Evolutionary conservation across 2,113 vertebrate species (phyloP).

Genomic region (Glaucomys volans): DNA sequence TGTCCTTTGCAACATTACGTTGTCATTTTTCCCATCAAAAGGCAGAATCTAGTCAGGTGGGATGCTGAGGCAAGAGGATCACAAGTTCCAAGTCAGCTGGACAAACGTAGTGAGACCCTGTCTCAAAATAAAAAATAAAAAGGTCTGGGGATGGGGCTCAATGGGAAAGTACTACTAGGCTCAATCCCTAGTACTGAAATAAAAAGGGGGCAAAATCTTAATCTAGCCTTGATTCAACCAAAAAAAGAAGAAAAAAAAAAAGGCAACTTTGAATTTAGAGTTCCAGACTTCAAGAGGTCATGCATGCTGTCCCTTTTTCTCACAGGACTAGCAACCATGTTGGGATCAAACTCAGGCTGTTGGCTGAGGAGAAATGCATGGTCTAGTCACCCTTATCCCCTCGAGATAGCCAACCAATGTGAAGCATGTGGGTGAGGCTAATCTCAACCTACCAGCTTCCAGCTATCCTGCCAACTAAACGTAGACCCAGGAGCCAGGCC

Average conservation of each 20-base stretch:
- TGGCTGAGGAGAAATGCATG: not conserved
- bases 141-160: no score
- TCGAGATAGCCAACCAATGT: not conserved
- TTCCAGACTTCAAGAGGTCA: not conserved
- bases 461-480: not conserved
- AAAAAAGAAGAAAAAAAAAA: not conserved
- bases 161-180: no score
- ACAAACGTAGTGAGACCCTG: no score
- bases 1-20: not conserved
- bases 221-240: not conserved
- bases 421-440: not conserved
- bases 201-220: not conserved
- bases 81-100: no score
- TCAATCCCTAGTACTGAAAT: no score
- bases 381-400: not conserved
- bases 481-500: not conserved
- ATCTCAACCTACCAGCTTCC: not conserved
- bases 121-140: no score
- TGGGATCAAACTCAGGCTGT: not conserved
- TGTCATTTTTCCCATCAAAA: not conserved
- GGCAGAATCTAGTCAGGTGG: not conserved
- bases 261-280: not conserved
- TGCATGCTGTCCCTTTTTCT: not conserved
- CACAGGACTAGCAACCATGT: no score
- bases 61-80: no score